Conservation (phyloP, 2,797 vertebrate genomes). For the Nyctalus aviator region DNA sequence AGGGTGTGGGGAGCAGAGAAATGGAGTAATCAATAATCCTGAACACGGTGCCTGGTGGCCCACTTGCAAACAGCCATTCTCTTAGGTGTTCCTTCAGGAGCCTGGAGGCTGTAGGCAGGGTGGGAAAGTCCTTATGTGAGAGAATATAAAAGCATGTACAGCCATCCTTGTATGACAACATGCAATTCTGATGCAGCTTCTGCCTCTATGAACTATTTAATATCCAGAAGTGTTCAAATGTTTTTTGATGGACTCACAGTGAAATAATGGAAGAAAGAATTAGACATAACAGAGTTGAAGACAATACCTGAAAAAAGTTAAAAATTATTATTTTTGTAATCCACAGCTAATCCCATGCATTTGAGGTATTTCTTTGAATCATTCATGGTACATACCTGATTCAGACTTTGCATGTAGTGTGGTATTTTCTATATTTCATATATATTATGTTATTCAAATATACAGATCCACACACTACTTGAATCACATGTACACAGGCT, state of each 20-base stretch:
- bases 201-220: not conserved
- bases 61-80: not conserved
- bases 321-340: not conserved
- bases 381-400: not conserved
- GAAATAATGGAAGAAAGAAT: not conserved
- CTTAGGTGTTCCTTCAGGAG: not conserved
- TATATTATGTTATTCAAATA: not conserved
- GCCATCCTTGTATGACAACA: not conserved
- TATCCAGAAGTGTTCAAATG: not conserved
- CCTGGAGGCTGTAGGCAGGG: not conserved
- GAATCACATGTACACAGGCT: not conserved
- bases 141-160: not conserved
- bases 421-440: not conserved
- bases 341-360: not conserved
- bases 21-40: not conserved
- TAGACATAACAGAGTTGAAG: not conserved
- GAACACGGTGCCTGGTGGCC: not conserved
- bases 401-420: not conserved
- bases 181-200: not conserved
- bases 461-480: not conserved
- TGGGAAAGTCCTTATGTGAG: not conserved
- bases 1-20: not conserved
- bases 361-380: not conserved
- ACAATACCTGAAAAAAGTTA: not conserved
- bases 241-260: not conserved